phyloP scores from a whole-genome alignment of 2,888 invertebrate species.

The Catotricha subobsoleta region DNA sequence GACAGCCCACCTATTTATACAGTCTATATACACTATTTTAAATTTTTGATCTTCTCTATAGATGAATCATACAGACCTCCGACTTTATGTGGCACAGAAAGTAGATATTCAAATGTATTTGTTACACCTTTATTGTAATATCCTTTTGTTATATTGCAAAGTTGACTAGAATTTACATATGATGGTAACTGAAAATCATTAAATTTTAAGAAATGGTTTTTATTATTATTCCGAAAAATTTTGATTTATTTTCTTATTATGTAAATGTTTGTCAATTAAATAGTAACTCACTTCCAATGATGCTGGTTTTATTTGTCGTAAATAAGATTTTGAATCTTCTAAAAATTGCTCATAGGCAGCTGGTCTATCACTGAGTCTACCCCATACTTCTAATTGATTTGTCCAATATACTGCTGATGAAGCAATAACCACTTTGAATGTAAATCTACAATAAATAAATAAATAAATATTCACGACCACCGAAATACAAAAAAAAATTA shows the following conservation, averaged over 20 bases:
- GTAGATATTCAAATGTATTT: neutral
- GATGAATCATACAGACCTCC: neutral
- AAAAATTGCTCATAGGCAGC: neutral
- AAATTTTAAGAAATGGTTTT: neutral
- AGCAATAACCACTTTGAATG: conserved; percentile 4
- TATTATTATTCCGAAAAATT: neutral
- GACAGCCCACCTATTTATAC: no score
- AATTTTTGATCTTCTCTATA: no score
- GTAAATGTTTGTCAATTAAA: no score
- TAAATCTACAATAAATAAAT: neutral
- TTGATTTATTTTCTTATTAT: neutral
- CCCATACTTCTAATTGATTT: conserved; percentile 3
- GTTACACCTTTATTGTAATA: conserved; percentile 4
- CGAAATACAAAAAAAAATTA: no score
- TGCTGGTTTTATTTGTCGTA: neutral
- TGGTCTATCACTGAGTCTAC: neutral
- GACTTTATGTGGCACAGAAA: neutral
- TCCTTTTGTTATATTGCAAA: neutral
- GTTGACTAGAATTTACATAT: neutral
- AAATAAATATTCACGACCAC: no score
- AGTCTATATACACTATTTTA: no score
- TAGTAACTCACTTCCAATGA: conserved; percentile 1
- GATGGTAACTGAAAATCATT: neutral
- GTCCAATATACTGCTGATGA: conserved; percentile 4
- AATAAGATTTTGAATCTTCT: neutral